Conservation (phyloP, 2,797 vertebrate genomes). For the Garrulus glandarius region DNA sequence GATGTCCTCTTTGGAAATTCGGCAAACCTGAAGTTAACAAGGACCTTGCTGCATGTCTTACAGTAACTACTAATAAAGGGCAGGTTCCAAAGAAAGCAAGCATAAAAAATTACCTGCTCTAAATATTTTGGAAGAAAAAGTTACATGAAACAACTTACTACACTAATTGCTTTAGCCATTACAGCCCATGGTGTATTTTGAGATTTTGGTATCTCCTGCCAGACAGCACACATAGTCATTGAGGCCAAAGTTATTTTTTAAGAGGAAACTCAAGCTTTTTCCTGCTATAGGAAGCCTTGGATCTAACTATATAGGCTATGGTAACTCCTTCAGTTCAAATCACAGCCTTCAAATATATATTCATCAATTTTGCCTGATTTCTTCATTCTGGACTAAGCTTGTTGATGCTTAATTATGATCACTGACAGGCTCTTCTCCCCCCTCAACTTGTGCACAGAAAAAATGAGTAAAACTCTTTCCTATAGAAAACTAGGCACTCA, state of each 20-base stretch:
- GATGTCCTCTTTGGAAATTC: neutral
- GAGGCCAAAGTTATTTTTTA: neutral
- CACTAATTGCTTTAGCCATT: neutral
- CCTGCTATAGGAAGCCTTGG: neutral
- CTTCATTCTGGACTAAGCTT: neutral
- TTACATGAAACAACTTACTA: neutral
- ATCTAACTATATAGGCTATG: neutral
- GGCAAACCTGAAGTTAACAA: neutral
- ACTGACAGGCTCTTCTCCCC: neutral
- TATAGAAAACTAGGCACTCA: neutral
- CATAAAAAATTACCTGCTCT: neutral
- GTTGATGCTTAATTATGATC: neutral
- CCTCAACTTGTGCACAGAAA: neutral
- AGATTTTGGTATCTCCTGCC: neutral
- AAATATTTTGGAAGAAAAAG: neutral
- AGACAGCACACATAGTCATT: neutral
- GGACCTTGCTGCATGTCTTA: neutral
- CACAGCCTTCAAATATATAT: neutral
- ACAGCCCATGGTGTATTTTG: neutral
- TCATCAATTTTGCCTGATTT: neutral
- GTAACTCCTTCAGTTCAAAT: neutral
- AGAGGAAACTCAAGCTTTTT: neutral
- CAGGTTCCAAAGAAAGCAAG: neutral
- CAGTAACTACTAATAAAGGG: neutral
- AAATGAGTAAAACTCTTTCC: neutral